Conservation (phyloP, 2,888 invertebrate genomes). For the Ochropacha duplaris region DNA sequence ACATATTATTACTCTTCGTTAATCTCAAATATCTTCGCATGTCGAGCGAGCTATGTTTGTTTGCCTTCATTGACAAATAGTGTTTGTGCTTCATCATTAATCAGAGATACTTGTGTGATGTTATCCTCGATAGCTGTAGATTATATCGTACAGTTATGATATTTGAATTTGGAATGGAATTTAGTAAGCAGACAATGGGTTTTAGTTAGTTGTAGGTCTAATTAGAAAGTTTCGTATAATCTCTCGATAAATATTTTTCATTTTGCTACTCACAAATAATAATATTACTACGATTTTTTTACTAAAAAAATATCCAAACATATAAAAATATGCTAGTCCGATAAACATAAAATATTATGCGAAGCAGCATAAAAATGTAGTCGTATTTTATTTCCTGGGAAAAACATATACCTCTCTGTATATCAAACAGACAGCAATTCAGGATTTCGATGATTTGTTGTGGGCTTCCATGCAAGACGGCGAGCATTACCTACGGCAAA, state of each 20-base stretch:
- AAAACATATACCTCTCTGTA: slow-evolving; percentile 2
- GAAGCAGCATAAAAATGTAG: slow-evolving; percentile 4
- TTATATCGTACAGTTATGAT: neutral
- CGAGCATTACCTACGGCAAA: too few relatives aligned
- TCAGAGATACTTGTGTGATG: slow-evolving; percentile 35
- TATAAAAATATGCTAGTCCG: too few relatives aligned
- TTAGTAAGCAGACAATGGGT: too few relatives aligned
- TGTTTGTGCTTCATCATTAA: slow-evolving; percentile 38
- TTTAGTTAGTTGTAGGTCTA: too few relatives aligned
- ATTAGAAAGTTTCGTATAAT: too few relatives aligned
- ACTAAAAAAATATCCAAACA: too few relatives aligned
- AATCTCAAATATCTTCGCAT: slow-evolving; percentile 20
- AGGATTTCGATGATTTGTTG: slow-evolving; percentile 8
- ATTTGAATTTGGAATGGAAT: neutral
- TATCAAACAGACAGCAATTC: slow-evolving; percentile 1
- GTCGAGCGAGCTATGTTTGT: slow-evolving; percentile 24
- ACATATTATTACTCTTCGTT: slow-evolving; percentile 43
- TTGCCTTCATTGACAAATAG: slow-evolving; percentile 50
- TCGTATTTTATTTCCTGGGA: neutral
- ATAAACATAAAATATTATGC: neutral
- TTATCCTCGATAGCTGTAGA: neutral
- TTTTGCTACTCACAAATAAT: too few relatives aligned
- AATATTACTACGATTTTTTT: too few relatives aligned
- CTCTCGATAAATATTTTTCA: too few relatives aligned
- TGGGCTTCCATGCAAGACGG: neutral